Evolutionary conservation across 2,888 invertebrate species (phyloP).

Genomic region (Bibio marci): DNA sequence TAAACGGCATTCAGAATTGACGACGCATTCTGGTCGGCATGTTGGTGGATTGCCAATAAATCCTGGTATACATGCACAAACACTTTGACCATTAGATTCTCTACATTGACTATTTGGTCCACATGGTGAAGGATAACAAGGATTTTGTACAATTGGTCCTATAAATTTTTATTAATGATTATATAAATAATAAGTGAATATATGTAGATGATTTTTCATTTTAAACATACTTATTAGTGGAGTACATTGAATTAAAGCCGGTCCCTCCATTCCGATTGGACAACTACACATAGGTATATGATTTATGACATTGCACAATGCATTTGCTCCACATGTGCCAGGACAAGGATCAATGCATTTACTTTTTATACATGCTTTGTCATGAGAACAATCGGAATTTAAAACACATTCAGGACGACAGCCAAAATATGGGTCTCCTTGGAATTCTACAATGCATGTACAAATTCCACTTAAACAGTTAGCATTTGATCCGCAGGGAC

Average conservation of each 20-base stretch:
- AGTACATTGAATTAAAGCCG: constrained; percentile 48
- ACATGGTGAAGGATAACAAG: constrained; percentile 57
- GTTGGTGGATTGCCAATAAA: constrained; percentile 55
- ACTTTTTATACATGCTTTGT: constrained; percentile 50
- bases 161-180: constrained; percentile 40
- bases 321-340: constrained; percentile 50
- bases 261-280: constrained; percentile 47
- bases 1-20: constrained; percentile 51
- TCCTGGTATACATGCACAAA: constrained; percentile 50
- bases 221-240: constrained; percentile 46
- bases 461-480: constrained; percentile 50
- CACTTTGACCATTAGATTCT: constrained; percentile 32
- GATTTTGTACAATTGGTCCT: constrained; percentile 56
- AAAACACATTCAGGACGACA: constrained; percentile 56
- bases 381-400: constrained; percentile 47
- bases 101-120: constrained; percentile 56
- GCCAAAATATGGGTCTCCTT: constrained; percentile 49
- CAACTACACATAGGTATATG: constrained; percentile 57
- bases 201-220: too few species aligned
- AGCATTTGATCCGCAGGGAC: constrained; percentile 56
- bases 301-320: constrained; percentile 52
- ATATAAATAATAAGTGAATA: too few species aligned
- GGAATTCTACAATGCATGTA: constrained; percentile 44
- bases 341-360: constrained; percentile 57
- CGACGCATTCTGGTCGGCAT: constrained; percentile 43